Base-by-base conservation (phyloP, 2,113 vertebrate genomes). In the Craseonycteris thonglongyai region DNA sequence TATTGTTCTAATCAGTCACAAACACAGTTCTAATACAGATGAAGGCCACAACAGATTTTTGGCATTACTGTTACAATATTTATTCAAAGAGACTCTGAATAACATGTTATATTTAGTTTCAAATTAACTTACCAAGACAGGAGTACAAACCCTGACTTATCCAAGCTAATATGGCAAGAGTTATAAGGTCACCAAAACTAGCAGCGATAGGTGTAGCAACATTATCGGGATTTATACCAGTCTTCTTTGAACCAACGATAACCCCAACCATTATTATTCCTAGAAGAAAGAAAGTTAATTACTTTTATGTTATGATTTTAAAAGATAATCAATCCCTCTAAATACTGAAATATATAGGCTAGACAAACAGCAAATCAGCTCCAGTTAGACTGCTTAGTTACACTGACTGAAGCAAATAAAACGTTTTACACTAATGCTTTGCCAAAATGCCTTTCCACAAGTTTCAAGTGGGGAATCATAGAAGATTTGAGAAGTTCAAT, bases 261-360 rank as follows among this genome's bases (percentile, higher is more conserved):
- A 99, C 99, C 28, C 99, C 99, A 96, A 99, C 99, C 99, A 99
- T 99, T 97, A 99, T 99, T 97, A 99, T 99, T 96, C 99, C 99
- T 99, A 96, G 69, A 97, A 92, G 51, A 95, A 94, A 96, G 35
- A 94, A 96, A 11, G 12, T 15, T 69, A 4, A 80, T 95, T 89
- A 94, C 33, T 88, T 94, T 59, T 51, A 59, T 68, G 35, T 28
- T 61, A 38, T 56, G 58, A 92, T 92, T 96, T 93, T 82, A 84
- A 84, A 84, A 93, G 69, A 93, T 85, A 93, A 81, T 74, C 80
- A 91, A 35, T 71, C 14, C 26, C 56, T 30, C 30, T 6, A 61
- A 71, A 84, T 68, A 74, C 30, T 5, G 22, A 95, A 88, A 71
- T 35, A 78, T 6, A 56, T 7, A 40, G n/a, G 13, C 26, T 9